phyloP scores from a whole-genome alignment of 2,113 vertebrate genomes.

The Donacobius atricapilla region DNA sequence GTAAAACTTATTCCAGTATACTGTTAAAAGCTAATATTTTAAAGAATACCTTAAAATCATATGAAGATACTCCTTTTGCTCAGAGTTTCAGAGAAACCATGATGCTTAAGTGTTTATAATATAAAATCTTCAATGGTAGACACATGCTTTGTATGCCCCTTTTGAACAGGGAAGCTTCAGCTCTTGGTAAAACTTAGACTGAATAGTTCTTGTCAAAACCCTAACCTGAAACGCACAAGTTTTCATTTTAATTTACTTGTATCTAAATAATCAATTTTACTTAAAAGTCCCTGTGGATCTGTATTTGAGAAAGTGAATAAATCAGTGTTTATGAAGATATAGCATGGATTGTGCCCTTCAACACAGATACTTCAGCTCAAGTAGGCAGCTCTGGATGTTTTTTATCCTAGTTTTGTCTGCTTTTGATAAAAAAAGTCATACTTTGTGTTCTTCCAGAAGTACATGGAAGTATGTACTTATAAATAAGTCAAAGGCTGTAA shows the following conservation, averaged over 20 bases:
- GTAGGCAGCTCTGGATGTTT: neutral
- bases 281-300: neutral
- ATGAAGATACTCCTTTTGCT: neutral
- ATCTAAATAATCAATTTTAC: neutral
- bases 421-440: neutral
- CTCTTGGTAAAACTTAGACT: neutral
- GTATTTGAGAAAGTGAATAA: neutral
- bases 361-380: neutral
- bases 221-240: neutral
- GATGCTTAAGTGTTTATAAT: neutral
- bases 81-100: neutral
- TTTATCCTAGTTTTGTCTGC: neutral
- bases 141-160: neutral
- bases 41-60: neutral
- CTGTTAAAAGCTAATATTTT: neutral
- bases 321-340: neutral
- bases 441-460: neutral
- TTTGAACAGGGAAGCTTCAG: neutral
- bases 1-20: neutral
- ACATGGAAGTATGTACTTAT: neutral
- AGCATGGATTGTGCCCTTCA: neutral
- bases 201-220: neutral
- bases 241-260: neutral
- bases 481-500: neutral
- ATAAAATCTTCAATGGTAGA: neutral